A percentile compares a stretch with the other conserved stretches of the same genome.
phyloP scores from a whole-genome alignment of 2,888 invertebrate species.

The Leptinotarsa peninsularis region DNA sequence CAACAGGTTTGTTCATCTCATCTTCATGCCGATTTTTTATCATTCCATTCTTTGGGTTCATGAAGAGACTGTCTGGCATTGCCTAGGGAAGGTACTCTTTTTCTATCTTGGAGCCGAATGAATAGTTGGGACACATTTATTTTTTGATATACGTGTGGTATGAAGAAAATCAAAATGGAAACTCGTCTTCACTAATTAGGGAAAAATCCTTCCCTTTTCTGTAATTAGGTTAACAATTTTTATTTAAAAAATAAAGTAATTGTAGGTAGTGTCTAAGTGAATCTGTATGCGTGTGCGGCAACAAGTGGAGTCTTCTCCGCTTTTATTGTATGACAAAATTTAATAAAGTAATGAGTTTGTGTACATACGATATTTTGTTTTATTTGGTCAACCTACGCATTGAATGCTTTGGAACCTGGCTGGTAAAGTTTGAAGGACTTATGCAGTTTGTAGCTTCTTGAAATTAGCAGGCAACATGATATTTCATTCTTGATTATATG shows the following conservation, averaged over 20 bases:
- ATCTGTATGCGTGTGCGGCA: slow-evolving; percentile 54
- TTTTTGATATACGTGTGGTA: slow-evolving; percentile 47
- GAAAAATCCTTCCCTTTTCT: slow-evolving; percentile 48
- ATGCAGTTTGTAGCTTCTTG: too few species aligned
- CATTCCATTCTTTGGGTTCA: slow-evolving; percentile 48
- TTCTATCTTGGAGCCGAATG: slow-evolving; percentile 38
- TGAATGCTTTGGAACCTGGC: too few species aligned
- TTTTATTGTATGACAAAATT: slow-evolving; percentile 54
- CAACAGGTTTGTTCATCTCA: slow-evolving; percentile 46
- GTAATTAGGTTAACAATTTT: slow-evolving; percentile 56
- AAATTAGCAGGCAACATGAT: too few species aligned
- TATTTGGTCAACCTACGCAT: too few species aligned
- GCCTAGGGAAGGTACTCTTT: slow-evolving; percentile 44
- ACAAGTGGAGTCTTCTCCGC: slow-evolving; percentile 59
- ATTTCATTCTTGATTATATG: too few species aligned
- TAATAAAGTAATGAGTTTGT: slow-evolving; percentile 58
- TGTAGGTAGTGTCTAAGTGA: slow-evolving; percentile 55
- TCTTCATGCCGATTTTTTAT: slow-evolving; percentile 47
- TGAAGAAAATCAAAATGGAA: slow-evolving; percentile 35
- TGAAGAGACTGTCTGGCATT: slow-evolving; percentile 43
- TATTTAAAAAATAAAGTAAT: slow-evolving; percentile 52
- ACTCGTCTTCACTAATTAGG: slow-evolving; percentile 36
- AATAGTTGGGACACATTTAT: slow-evolving; percentile 31
- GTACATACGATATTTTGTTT: slow-evolving; percentile 46
- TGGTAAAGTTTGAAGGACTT: too few species aligned